These are phyloP conservation scores for Pachyramphus minor DNA, from an alignment of 2,113 vertebrate species.

Conservation along the genomic window DNA sequence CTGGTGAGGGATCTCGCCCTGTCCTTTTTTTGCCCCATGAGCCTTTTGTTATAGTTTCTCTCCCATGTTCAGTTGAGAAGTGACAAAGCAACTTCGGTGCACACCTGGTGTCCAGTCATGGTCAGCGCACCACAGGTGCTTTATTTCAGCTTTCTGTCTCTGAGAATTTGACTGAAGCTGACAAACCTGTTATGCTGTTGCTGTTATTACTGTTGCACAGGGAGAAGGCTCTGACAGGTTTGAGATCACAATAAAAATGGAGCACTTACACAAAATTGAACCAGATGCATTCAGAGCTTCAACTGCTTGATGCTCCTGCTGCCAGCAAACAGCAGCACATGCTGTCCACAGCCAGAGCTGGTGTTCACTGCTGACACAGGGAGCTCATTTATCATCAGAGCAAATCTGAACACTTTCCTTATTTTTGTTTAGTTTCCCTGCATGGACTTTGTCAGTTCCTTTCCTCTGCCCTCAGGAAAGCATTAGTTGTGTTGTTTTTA, in stretches of 20 bases:
- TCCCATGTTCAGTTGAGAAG: background rate
- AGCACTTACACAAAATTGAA: background rate
- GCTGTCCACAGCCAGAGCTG: background rate
- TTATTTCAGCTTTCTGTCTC: background rate
- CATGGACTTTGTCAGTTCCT: background rate
- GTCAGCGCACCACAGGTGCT: background rate
- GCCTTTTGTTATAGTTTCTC: background rate
- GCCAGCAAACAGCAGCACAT: background rate
- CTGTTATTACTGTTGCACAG: background rate
- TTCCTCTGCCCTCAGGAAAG: background rate
- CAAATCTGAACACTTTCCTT: background rate
- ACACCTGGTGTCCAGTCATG: background rate
- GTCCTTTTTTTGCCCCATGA: background rate
- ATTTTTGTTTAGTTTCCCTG: background rate
- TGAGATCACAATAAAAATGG: background rate
- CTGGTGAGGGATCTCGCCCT: background rate
- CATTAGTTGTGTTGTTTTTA: background rate
- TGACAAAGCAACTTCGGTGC: background rate
- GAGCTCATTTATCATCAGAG: background rate
- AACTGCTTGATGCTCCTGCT: background rate
- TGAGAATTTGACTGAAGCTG: background rate
- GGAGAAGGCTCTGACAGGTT: background rate
- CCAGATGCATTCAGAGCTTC: background rate
- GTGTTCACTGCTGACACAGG: background rate
- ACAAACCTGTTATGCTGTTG: background rate